Evolutionary conservation across 2,888 invertebrate species (phyloP), one percentile per base, ranked within the genome.

Genomic region (Drosophila bunnanda): DNA sequence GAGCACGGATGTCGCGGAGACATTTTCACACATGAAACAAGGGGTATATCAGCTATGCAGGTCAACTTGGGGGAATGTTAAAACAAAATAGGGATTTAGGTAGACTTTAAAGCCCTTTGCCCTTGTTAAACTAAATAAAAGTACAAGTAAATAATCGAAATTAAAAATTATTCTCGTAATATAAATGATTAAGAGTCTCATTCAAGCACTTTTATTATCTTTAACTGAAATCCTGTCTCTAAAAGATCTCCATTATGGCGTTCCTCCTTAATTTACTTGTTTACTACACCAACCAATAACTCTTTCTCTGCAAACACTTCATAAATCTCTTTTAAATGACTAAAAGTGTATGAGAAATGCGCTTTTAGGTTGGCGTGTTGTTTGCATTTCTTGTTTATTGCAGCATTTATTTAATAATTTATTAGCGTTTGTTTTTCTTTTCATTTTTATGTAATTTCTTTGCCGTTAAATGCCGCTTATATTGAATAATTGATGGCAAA

Each of bases 371-470:
- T 17, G n/a, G 38, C 25, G 43, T 38, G 20, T 20, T 65, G 20
- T 5, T 20, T 34, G 7, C 39, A 75, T 77, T 59, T 82, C 72
- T 64, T 38, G 57, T 73, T 68, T 72, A 83, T 83, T 76, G 78
- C 87, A 62, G 73, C 87, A 81, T 78, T 87, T 80, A 70, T 67
- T 83, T 73, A 77, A 87, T 83, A 78, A 84, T 64, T 87, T 79
- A 83, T 83, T 75, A 76, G 78, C 70, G 54, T 54, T 74, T 65
- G 53, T 67, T 67, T 62, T 56, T 72, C 36, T 57, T 61, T 74
- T 38, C 59, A 56, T 66, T 77, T 85, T 85, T 85, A 85, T 82
- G 78, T 85, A 88, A 85, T 77, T 73, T 36, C 62, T 22, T 61
- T 28, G 55, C 32, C 43, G 69, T 62, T 82, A 76, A 79, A 74